Evolutionary conservation across 2,888 invertebrate species (phyloP).

Genomic region (Polylopha cassiicola): DNA sequence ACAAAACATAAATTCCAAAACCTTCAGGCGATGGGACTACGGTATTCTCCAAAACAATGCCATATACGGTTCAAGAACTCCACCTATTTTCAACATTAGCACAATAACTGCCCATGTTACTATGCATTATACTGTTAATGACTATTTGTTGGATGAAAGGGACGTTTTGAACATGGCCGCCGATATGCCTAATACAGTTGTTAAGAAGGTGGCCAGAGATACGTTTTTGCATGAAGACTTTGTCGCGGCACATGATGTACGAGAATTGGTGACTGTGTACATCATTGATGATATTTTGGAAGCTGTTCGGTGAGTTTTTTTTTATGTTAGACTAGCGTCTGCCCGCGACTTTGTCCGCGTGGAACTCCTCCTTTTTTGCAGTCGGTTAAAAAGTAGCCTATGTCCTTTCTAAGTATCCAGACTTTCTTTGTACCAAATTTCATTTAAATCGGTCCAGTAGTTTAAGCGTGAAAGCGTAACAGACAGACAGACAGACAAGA

Average conservation of each 20-base stretch:
- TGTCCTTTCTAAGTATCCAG: too few relatives aligned
- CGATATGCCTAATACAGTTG: slow-evolving; percentile 26
- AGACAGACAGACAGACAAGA: too few relatives aligned
- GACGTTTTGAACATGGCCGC: slow-evolving; percentile 31
- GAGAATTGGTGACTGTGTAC: slow-evolving; percentile 26
- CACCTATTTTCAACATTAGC: slow-evolving; percentile 26
- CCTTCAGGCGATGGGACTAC: slow-evolving; percentile 31
- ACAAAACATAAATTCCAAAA: slow-evolving; percentile 30
- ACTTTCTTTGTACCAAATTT: too few relatives aligned
- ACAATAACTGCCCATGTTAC: slow-evolving; percentile 26
- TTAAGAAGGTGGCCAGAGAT: slow-evolving; percentile 26
- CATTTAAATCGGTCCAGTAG: too few relatives aligned
- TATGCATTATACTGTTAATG: slow-evolving; percentile 30
- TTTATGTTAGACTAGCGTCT: too few relatives aligned
- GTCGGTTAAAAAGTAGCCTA: too few relatives aligned
- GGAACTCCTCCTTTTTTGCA: too few relatives aligned
- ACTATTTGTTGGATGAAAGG: slow-evolving; percentile 27
- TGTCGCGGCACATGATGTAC: slow-evolving; percentile 24
- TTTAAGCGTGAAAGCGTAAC: too few relatives aligned
- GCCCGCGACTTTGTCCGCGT: too few relatives aligned
- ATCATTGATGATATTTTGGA: slow-evolving; percentile 28
- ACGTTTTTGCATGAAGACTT: slow-evolving; percentile 31
- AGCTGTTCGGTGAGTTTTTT: too few relatives aligned
- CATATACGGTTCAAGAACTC: slow-evolving; percentile 24
- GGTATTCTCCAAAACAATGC: slow-evolving; percentile 25